Evolutionary conservation across 2,113 vertebrate genomes (phyloP), one percentile per base, ranked within the genome.

Genomic region (Mesoclemmys tuberculata): DNA sequence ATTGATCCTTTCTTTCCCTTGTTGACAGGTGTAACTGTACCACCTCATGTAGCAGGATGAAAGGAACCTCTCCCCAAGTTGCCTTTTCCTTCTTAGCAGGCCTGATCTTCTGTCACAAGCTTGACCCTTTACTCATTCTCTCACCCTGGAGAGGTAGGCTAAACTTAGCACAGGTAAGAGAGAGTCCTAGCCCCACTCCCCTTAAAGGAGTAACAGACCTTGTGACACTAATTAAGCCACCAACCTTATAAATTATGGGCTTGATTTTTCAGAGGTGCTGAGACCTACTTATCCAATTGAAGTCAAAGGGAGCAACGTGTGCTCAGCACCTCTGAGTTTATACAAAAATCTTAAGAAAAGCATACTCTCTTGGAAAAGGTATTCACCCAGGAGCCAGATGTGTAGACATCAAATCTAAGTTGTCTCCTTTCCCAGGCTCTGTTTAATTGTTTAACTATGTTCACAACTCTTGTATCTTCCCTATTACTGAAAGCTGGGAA

Each of bases 321-420:
- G 10, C 49, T 93, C 52, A 68, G 54, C 52, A 46, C 5, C 4
- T 4, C 89, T 61, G 0, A 0, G 16, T 77, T 5, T 3, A 31
- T 1, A 29, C 10, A 56, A 56, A 61, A 80, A 52, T 35, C 61
- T 27, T 3, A 9, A 29, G 52, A 44, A 61, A 2, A 18, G 84
- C 87, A 71, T 6, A 87, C 1, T 26, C 46, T 68, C 7, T 68
- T 68, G 61, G 61, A n/a, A 61, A 61, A n/a, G 16, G 35, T 18
- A 18, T n/a, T n/a, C 61, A 68, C 35, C 16, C 35, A 31, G 61
- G 35, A n/a, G 8, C 10, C 54, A 44, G 49, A 4, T 61, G 48
- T 38, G 38, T 56, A 54, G 21, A 85, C 10, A 61, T 21, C 46
- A 94, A 41, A 81, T 49, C 41, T 21, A 87, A 86, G 10, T n/a